These are phyloP conservation scores for Pseudochromis fuscus DNA, from an alignment of 2,797 vertebrate genomes.

Conservation along the genomic window DNA sequence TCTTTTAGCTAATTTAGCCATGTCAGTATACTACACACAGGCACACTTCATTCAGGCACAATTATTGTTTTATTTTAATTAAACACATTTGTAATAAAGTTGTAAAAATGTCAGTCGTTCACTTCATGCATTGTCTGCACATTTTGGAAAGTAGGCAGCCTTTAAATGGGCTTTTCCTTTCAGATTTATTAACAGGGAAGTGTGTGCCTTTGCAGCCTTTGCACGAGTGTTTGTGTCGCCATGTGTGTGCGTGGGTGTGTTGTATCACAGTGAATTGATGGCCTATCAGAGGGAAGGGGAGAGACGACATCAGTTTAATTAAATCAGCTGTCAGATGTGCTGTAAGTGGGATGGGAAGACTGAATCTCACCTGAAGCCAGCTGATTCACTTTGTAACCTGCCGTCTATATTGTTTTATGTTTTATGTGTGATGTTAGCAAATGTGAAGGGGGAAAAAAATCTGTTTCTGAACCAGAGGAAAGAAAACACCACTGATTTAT, in stretches of 20 bases:
- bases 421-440: neutral
- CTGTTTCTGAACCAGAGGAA: too few species aligned
- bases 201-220: neutral
- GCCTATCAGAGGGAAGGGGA: conserved; percentile 6
- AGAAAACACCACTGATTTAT: conserved; percentile 11
- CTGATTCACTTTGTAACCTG: neutral
- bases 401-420: neutral
- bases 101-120: neutral
- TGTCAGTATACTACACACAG: too few species aligned
- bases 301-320: conserved; percentile 31
- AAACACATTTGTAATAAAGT: neutral
- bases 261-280: conserved; percentile 30
- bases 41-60: neutral
- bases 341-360: neutral
- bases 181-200: neutral
- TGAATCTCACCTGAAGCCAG: neutral
- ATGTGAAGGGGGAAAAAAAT: too few species aligned
- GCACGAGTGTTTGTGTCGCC: too few species aligned
- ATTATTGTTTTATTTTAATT: neutral
- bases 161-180: neutral
- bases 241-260: conserved; percentile 12
- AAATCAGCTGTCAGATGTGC: conserved; percentile 32
- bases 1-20: too few species aligned
- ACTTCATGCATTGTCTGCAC: neutral
- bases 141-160: neutral